Conservation (phyloP, 2,888 invertebrate genomes). For the Thymelicus acteon region DNA sequence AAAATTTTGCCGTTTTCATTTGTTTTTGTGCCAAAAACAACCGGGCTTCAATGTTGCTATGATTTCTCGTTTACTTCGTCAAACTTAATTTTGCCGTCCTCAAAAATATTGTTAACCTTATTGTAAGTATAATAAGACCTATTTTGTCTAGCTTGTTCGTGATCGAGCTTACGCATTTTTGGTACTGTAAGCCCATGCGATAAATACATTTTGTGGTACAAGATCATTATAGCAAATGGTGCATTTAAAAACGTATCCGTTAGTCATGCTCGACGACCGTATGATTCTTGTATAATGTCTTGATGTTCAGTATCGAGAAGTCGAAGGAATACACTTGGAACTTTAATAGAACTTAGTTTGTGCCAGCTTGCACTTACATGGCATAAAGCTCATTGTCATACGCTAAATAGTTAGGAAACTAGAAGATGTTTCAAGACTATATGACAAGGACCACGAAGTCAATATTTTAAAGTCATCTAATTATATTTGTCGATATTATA, state of each 20-base stretch:
- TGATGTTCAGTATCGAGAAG: neutral
- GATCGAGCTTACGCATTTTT: neutral
- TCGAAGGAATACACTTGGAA: neutral
- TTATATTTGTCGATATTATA: no score
- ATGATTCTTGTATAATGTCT: constrained; percentile 22
- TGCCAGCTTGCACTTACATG: neutral
- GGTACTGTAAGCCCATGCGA: constrained; percentile 46
- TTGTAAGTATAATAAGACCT: neutral
- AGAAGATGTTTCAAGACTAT: neutral
- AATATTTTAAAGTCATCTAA: neutral
- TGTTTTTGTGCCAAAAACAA: constrained; percentile 69
- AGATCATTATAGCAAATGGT: constrained; percentile 70
- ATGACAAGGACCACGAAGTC: neutral
- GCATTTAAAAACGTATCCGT: constrained; percentile 66
- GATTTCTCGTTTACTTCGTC: constrained; percentile 57
- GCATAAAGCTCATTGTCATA: neutral
- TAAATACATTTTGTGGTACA: constrained; percentile 60
- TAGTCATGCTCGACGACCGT: constrained; percentile 63
- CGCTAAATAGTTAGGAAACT: neutral
- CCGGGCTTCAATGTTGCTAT: constrained; percentile 55
- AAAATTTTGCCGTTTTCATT: constrained; percentile 60
- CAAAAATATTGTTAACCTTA: constrained; percentile 1
- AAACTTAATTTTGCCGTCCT: constrained; percentile 44
- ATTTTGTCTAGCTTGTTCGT: neutral
- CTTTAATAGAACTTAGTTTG: neutral